Percentiles rank a stretch among this genome's conserved stretches.
These are phyloP conservation scores for Elymnias hypermnestra DNA, from an alignment of 1,140 invertebrate species.

Conservation along the genomic window DNA sequence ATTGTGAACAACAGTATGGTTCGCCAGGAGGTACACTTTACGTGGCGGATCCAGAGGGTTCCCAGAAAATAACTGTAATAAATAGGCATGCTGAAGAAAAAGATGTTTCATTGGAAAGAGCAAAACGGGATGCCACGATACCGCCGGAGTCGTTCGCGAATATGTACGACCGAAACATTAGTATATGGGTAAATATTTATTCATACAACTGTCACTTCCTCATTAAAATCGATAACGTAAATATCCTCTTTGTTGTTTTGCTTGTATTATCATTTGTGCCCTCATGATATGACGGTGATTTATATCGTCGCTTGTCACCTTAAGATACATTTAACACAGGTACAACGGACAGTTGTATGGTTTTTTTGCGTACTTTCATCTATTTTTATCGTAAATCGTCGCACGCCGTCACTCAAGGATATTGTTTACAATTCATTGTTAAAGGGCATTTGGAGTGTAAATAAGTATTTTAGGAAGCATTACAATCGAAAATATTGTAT, in stretches of 20 bases:
- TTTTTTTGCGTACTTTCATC: slow-evolving; percentile 35
- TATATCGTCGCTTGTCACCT: slow-evolving; percentile 23
- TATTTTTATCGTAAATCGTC: slow-evolving; percentile 42
- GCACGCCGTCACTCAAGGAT: slow-evolving; percentile 21
- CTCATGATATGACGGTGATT: slow-evolving; percentile 27
- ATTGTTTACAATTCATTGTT: slow-evolving; percentile 2
- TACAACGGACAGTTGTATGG: slow-evolving; percentile 17
- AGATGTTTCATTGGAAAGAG: slow-evolving; percentile 35
- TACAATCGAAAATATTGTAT: slow-evolving; percentile 10
- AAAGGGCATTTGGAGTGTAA: slow-evolving; percentile 10
- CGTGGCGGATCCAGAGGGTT: slow-evolving; percentile 38
- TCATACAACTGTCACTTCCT: too few relatives aligned
- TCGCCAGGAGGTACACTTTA: slow-evolving; percentile 43
- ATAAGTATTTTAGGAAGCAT: slow-evolving; percentile 16
- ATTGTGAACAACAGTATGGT: slow-evolving; percentile 44
- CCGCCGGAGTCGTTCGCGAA: slow-evolving; percentile 36
- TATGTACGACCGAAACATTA: slow-evolving; percentile 38
- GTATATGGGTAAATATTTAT: slow-evolving; percentile 63
- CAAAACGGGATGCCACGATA: slow-evolving; percentile 53
- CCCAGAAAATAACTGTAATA: slow-evolving; percentile 42
- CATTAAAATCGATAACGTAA: slow-evolving; percentile 40
- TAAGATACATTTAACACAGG: slow-evolving; percentile 6
- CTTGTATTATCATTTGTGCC: slow-evolving; percentile 21
- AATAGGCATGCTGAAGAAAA: slow-evolving; percentile 36
- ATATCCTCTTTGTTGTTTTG: slow-evolving; percentile 39